Conservation (phyloP, 2,888 invertebrate species). For the Spialia ferax region DNA sequence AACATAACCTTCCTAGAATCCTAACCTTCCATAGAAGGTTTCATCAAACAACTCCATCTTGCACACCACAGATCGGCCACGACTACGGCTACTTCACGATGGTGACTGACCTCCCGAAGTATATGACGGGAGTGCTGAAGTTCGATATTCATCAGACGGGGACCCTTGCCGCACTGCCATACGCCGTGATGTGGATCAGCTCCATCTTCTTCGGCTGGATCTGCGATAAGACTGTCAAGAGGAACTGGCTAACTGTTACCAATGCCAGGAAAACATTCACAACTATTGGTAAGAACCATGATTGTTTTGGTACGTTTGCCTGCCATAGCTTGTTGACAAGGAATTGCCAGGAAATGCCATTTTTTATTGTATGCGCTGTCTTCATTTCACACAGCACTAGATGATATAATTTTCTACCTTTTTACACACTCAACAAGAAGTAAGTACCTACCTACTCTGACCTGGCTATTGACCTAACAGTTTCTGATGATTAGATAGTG, state of each 20-base stretch:
- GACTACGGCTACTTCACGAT: constrained; percentile 91
- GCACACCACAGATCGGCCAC: constrained; percentile 85
- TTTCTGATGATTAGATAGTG: too few species aligned
- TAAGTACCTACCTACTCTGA: too few species aligned
- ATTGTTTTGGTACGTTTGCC: too few species aligned
- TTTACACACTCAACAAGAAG: too few species aligned
- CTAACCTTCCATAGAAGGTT: too few species aligned
- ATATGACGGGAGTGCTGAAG: constrained; percentile 89
- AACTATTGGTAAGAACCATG: constrained; percentile 85
- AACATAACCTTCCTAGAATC: not conserved
- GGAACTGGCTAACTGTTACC: constrained; percentile 83
- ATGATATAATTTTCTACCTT: too few species aligned
- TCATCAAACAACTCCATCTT: not conserved
- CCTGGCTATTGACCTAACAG: too few species aligned
- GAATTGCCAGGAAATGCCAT: too few species aligned
- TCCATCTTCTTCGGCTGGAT: constrained; percentile 88
- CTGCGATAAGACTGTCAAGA: constrained; percentile 89
- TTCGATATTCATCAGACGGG: constrained; percentile 89
- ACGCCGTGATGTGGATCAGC: constrained; percentile 89
- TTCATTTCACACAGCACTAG: too few species aligned
- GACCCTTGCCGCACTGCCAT: constrained; percentile 88
- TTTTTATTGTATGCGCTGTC: too few species aligned
- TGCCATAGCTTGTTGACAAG: too few species aligned
- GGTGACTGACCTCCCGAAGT: constrained; percentile 90
- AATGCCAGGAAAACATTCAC: constrained; percentile 89